phyloP scores from a whole-genome alignment of 2,888 invertebrate species.

The Trichopria drosophilae region DNA sequence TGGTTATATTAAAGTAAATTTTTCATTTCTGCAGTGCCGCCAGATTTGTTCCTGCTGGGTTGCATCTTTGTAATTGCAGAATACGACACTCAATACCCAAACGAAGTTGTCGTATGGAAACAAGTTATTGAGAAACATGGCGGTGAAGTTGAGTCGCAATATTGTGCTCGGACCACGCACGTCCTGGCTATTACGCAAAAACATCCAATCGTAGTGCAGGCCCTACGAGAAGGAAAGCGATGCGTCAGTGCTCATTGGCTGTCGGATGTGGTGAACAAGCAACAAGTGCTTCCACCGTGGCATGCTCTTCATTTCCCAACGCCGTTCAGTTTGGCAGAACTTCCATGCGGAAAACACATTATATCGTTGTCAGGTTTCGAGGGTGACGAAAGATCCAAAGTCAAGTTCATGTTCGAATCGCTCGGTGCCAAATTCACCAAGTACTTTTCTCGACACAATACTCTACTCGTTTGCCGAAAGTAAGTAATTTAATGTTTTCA shows the following conservation, averaged over 20 bases:
- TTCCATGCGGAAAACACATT: constrained; percentile 76
- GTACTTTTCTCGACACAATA: constrained; percentile 79
- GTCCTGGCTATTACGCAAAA: constrained; percentile 88
- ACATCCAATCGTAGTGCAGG: constrained; percentile 88
- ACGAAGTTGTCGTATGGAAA: constrained; percentile 68
- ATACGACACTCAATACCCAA: constrained; percentile 71
- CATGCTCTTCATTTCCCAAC: constrained; percentile 90
- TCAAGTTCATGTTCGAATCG: constrained; percentile 82
- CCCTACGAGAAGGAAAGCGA: constrained; percentile 68
- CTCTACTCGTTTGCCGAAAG: constrained; percentile 71
- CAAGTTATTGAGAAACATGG: constrained; percentile 78
- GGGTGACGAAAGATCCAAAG: constrained; percentile 77
- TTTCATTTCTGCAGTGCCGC: constrained; percentile 65
- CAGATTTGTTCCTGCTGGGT: constrained; percentile 86
- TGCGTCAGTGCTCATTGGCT: constrained; percentile 88
- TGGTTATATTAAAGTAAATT: constrained; percentile 4
- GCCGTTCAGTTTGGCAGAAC: constrained; percentile 68
- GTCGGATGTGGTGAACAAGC: constrained; percentile 84
- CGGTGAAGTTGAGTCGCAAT: constrained; percentile 84
- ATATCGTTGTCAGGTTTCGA: constrained; percentile 88
- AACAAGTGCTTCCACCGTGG: constrained; percentile 90
- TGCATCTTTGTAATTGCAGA: constrained; percentile 91
- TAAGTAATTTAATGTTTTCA: constrained; percentile 33
- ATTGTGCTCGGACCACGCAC: constrained; percentile 87
- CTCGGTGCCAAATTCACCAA: constrained; percentile 82